These are phyloP conservation scores for Taenaris catops DNA, from an alignment of 2,888 invertebrate species.

Conservation along the genomic window DNA sequence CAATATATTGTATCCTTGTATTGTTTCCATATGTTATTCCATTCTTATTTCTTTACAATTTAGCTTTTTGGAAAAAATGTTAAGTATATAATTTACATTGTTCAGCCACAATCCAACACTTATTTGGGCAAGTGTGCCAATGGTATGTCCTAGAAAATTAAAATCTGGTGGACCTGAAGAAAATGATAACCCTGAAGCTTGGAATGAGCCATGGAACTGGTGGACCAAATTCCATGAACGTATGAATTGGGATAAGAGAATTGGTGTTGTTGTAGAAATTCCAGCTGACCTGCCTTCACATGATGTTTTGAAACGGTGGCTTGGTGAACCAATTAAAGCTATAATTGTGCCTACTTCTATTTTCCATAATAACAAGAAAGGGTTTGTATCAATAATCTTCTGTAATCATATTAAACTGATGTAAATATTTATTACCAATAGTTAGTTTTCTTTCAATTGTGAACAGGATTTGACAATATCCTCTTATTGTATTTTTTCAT, in stretches of 20 bases:
- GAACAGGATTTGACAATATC: not conserved
- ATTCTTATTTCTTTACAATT: too few relatives aligned
- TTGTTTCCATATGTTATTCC: too few relatives aligned
- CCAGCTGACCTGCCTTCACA: constrained; percentile 88
- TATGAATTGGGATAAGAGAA: constrained; percentile 73
- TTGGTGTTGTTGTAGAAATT: constrained; percentile 89
- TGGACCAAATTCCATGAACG: constrained; percentile 86
- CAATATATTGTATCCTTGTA: too few relatives aligned
- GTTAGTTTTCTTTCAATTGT: not conserved
- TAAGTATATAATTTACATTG: too few relatives aligned
- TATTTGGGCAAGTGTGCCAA: constrained; percentile 85
- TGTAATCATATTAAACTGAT: too few relatives aligned
- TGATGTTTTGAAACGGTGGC: constrained; percentile 89
- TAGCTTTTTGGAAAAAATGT: too few relatives aligned
- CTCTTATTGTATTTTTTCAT: too few relatives aligned
- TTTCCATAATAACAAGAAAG: constrained; percentile 94
- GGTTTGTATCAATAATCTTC: too few relatives aligned
- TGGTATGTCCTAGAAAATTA: constrained; percentile 62
- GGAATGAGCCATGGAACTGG: constrained; percentile 88
- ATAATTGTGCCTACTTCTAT: constrained; percentile 89
- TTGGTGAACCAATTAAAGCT: constrained; percentile 95
- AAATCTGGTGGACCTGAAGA: constrained; percentile 52
- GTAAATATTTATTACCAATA: too few relatives aligned
- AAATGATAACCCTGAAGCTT: constrained; percentile 58
- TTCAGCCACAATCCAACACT: constrained; percentile 65